Percentiles rank a stretch among this genome's conserved stretches.
Evolutionary conservation across 2,888 invertebrate genomes (phyloP).

Genomic region (Rhorus exstirpatorius): DNA sequence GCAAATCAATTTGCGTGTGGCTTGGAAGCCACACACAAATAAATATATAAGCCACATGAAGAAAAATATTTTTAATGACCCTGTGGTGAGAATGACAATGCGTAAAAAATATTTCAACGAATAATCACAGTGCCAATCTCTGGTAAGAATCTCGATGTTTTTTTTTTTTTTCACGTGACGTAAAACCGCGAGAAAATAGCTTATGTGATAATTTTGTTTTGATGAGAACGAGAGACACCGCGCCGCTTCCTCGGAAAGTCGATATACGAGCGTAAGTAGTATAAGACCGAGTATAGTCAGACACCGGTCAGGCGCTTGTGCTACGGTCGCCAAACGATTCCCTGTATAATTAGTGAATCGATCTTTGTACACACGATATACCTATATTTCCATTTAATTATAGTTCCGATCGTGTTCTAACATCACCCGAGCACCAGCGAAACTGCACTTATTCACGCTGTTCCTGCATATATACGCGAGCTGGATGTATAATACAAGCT

Average conservation of each 20-base stretch:
- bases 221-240: background rate
- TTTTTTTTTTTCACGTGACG: background rate
- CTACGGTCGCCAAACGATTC: slow-evolving; percentile 61
- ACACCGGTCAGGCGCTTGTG: slow-evolving; percentile 53
- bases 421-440: slow-evolving; percentile 66
- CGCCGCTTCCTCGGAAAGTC: slow-evolving; percentile 22
- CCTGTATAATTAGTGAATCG: slow-evolving; percentile 67
- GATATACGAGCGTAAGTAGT: slow-evolving; percentile 46
- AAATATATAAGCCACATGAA: too few species aligned
- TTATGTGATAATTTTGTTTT: slow-evolving; percentile 1
- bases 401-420: slow-evolving; percentile 69
- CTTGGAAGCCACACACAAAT: too few species aligned
- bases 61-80: too few species aligned
- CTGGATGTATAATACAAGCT: slow-evolving; percentile 45
- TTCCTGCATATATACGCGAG: slow-evolving; percentile 13
- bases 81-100: too few species aligned
- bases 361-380: slow-evolving; percentile 55
- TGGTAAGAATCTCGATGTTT: too few species aligned
- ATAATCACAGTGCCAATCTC: too few species aligned
- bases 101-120: too few species aligned
- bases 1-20: too few species aligned
- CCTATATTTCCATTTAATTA: slow-evolving; percentile 68
- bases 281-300: slow-evolving; percentile 41
- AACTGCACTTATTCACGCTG: slow-evolving; percentile 68
- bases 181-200: background rate